These are phyloP conservation scores for Anoncus sp. DNA, from an alignment of 2,888 invertebrate species.

Conservation along the genomic window DNA sequence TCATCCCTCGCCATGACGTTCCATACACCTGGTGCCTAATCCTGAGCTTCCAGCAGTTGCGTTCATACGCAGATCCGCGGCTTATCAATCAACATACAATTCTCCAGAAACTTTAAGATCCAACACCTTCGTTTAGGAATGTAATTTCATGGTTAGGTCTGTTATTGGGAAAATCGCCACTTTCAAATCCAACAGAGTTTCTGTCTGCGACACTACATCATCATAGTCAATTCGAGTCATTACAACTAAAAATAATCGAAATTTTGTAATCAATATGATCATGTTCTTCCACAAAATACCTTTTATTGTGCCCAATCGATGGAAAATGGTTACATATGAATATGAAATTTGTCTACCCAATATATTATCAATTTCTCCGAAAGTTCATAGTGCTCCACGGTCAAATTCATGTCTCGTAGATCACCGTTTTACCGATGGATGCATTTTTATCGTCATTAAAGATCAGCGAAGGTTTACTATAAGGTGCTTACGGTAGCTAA, in stretches of 20 bases:
- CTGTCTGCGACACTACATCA: neutral
- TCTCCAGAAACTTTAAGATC: constrained; percentile 7
- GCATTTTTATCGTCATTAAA: no score
- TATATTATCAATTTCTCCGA: no score
- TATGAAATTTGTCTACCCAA: no score
- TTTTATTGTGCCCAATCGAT: no score
- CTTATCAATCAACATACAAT: constrained; percentile 39
- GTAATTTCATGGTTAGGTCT: neutral
- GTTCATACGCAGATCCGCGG: neutral
- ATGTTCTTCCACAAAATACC: no score
- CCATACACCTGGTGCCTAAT: constrained; percentile 11
- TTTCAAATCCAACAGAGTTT: neutral
- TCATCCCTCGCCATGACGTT: constrained; percentile 13
- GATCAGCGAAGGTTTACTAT: neutral
- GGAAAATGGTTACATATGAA: no score
- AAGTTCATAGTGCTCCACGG: no score
- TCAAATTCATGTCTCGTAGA: no score
- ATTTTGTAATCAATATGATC: no score
- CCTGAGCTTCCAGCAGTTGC: neutral
- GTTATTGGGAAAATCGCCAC: neutral
- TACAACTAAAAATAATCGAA: no score
- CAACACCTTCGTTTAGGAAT: constrained; percentile 8
- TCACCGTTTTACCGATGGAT: no score
- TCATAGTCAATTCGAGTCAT: neutral
- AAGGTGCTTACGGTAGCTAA: neutral